Evolutionary conservation across 2,797 vertebrate species (phyloP).

Genomic region (Amphiprion clarkii): DNA sequence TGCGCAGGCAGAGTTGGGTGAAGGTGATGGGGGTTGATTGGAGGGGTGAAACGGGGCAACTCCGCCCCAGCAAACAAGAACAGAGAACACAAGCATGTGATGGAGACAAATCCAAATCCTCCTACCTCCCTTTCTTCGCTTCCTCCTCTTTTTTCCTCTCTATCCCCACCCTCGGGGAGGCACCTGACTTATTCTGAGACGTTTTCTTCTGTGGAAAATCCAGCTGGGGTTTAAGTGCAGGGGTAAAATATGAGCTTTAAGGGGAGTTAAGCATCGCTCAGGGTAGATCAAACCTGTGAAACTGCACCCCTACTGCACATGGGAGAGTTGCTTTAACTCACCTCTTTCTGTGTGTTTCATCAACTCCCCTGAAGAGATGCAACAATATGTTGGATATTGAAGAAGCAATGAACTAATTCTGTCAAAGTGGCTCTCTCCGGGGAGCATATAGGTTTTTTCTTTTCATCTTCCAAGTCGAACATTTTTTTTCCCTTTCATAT

Average conservation of each 20-base stretch:
- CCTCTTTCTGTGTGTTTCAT: conserved; percentile 74
- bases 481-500: conserved; percentile 40
- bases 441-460: conserved; percentile 57
- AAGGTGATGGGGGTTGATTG: conserved; percentile 58
- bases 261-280: conserved; percentile 74
- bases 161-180: conserved; percentile 64
- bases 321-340: conserved; percentile 55
- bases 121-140: conserved; percentile 24
- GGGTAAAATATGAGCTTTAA: conserved; percentile 76
- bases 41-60: conserved; percentile 62
- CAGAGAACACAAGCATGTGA: conserved; percentile 59
- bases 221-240: conserved; percentile 73
- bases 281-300: conserved; percentile 75
- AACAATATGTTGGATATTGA: conserved; percentile 70
- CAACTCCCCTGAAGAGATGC: conserved; percentile 69
- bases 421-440: conserved; percentile 70
- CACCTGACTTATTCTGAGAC: conserved; percentile 76
- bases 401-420: conserved; percentile 77
- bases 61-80: conserved; percentile 69
- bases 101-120: conserved; percentile 56
- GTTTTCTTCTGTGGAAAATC: conserved; percentile 73
- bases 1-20: conserved; percentile 29
- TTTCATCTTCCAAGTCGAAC: conserved; percentile 65
- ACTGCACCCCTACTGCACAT: conserved; percentile 53
- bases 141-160: conserved; percentile 32